These are phyloP conservation scores for Crambe crambe DNA, from an alignment of 37 sponge, comb jelly and placozoan species.

Conservation along the genomic window DNA sequence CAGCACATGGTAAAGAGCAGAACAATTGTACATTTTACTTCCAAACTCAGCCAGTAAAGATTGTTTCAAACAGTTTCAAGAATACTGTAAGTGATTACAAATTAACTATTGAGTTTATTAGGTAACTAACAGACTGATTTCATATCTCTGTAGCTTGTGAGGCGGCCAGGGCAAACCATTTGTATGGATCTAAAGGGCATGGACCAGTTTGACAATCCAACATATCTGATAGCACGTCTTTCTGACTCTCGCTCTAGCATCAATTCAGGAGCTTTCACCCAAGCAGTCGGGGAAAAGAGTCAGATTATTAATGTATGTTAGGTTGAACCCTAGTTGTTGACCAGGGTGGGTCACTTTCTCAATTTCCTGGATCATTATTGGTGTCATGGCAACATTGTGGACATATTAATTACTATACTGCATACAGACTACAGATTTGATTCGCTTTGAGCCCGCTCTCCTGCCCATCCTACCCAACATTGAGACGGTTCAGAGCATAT, in stretches of 20 bases:
- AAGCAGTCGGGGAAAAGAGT: neutral
- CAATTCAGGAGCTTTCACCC: constrained; percentile 23
- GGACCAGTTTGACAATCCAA: constrained; percentile 57
- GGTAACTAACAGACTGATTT: too few relatives aligned
- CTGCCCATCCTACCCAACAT: neutral
- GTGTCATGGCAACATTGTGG: too few relatives aligned
- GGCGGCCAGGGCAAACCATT: constrained; percentile 35
- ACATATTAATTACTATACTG: neutral
- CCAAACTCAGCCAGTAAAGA: constrained; percentile 21
- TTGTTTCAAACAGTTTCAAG: neutral
- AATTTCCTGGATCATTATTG: too few relatives aligned
- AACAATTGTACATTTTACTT: constrained; percentile 14
- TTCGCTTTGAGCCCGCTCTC: constrained; percentile 22
- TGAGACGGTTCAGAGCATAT: neutral
- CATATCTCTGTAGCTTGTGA: neutral
- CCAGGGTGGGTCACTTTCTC: too few relatives aligned
- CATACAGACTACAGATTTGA: neutral
- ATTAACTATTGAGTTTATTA: too few relatives aligned
- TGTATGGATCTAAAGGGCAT: constrained; percentile 12
- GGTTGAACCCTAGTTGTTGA: too few relatives aligned
- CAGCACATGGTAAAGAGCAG: neutral
- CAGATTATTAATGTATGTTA: neutral
- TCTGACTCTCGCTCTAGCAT: constrained; percentile 25
- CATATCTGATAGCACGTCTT: constrained; percentile 37
- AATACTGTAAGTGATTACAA: neutral